A percentile compares a stretch with the other conserved stretches of the same genome.
These are phyloP conservation scores for Mesocentrotus franciscanus DNA, from an alignment of 53 echinoderm and acorn worm species.

Conservation along the genomic window DNA sequence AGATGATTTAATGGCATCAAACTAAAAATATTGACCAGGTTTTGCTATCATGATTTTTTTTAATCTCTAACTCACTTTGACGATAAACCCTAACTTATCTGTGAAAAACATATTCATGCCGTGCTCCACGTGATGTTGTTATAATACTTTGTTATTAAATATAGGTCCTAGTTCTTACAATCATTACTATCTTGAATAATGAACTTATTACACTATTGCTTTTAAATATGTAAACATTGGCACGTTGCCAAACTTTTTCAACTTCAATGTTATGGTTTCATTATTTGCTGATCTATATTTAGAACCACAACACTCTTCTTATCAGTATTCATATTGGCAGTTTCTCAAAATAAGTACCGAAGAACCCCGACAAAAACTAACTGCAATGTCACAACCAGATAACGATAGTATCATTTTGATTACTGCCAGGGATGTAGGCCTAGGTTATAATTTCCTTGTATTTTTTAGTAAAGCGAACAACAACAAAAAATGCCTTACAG, in stretches of 20 bases:
- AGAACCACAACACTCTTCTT: neutral
- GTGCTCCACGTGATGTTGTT: neutral
- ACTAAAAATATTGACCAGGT: no score
- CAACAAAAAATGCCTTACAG: neutral
- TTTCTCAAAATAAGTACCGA: no score
- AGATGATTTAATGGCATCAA: no score
- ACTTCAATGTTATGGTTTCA: neutral
- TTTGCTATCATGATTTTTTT: neutral
- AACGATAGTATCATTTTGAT: neutral
- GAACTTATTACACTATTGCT: neutral
- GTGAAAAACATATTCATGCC: neutral
- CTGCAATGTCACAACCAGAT: neutral
- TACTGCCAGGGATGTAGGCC: neutral
- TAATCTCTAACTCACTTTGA: neutral
- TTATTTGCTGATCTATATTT: conserved; percentile 15
- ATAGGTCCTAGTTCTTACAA: no score
- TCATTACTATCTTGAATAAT: neutral
- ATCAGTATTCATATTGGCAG: neutral
- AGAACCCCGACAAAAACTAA: no score
- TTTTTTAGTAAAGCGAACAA: neutral
- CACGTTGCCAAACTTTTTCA: neutral
- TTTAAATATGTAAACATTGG: conserved; percentile 24
- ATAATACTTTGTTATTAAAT: neutral
- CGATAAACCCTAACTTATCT: neutral
- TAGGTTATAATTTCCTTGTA: neutral